Evolutionary conservation across 2,888 invertebrate species (phyloP).

Genomic region (Sphinx pinastri): DNA sequence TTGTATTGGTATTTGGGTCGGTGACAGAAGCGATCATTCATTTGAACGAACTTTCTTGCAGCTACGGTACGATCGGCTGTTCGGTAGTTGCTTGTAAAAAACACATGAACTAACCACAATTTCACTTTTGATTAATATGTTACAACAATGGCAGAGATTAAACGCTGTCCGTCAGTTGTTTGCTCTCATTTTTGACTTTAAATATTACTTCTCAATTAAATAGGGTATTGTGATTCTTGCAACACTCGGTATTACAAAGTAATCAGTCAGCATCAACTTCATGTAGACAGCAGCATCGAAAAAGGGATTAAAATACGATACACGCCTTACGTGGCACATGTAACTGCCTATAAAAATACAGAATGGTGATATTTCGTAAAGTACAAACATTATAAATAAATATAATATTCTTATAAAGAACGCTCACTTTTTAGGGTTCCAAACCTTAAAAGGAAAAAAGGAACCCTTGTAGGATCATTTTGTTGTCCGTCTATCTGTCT

Average conservation of each 20-base stretch:
- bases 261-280: slow-evolving; percentile 11
- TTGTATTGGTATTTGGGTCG: slow-evolving; percentile 8
- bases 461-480: not conserved
- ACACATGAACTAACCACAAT: slow-evolving; percentile 42
- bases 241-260: not conserved
- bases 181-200: slow-evolving; percentile 48
- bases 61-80: slow-evolving; percentile 2
- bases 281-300: not conserved
- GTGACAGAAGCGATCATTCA: slow-evolving; percentile 15
- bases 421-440: not conserved
- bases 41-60: slow-evolving; percentile 16
- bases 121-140: slow-evolving; percentile 68
- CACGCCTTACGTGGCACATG: not conserved
- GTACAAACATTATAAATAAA: not conserved
- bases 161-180: slow-evolving; percentile 42
- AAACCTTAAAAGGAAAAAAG: not conserved
- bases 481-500: too few species aligned
- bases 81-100: slow-evolving; percentile 11
- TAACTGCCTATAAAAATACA: slow-evolving; percentile 4
- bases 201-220: slow-evolving; percentile 2
- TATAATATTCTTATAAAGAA: not conserved
- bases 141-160: slow-evolving; percentile 61
- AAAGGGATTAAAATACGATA: not conserved
- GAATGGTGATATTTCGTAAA: not conserved
- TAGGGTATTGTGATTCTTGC: not conserved